These are phyloP conservation scores for Mactra quadrangularis DNA, from an alignment of 1,140 invertebrate species.

Conservation along the genomic window DNA sequence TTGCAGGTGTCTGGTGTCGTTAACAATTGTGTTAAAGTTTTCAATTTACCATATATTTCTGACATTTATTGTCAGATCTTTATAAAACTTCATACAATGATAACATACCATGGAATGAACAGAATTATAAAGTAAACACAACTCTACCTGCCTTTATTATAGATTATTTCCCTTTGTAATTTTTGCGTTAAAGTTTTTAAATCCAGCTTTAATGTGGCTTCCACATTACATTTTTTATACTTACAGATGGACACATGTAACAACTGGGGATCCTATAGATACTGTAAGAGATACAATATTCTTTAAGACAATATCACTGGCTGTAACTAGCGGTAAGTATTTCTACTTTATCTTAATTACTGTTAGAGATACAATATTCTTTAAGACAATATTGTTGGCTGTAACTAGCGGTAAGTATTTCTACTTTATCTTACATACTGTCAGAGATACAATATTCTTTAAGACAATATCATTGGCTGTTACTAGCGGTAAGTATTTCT, in stretches of 20 bases:
- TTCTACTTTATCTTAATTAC: neutral
- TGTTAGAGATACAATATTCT: neutral
- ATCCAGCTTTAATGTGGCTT: too few relatives aligned
- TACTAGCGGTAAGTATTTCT: neutral
- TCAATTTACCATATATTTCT: too few relatives aligned
- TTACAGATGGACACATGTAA: constrained; percentile 44
- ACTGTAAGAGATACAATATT: constrained; percentile 58
- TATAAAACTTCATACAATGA: too few relatives aligned
- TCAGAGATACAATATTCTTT: neutral
- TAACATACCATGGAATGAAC: too few relatives aligned
- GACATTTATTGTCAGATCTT: too few relatives aligned
- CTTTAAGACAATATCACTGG: constrained; percentile 49
- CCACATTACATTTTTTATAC: neutral
- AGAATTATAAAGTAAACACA: too few relatives aligned
- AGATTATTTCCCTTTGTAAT: too few relatives aligned
- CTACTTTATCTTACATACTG: neutral
- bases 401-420: neutral
- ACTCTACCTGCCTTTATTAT: too few relatives aligned
- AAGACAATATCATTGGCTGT: neutral
- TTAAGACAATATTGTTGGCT: neutral
- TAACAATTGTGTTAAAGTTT: too few relatives aligned
- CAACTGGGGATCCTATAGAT: constrained; percentile 47
- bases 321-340: constrained; percentile 43
- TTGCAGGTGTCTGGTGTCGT: too few relatives aligned
- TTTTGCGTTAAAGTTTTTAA: too few relatives aligned